These are phyloP conservation scores for Pandemis corylana DNA, from an alignment of 2,888 invertebrate genomes.

Conservation along the genomic window DNA sequence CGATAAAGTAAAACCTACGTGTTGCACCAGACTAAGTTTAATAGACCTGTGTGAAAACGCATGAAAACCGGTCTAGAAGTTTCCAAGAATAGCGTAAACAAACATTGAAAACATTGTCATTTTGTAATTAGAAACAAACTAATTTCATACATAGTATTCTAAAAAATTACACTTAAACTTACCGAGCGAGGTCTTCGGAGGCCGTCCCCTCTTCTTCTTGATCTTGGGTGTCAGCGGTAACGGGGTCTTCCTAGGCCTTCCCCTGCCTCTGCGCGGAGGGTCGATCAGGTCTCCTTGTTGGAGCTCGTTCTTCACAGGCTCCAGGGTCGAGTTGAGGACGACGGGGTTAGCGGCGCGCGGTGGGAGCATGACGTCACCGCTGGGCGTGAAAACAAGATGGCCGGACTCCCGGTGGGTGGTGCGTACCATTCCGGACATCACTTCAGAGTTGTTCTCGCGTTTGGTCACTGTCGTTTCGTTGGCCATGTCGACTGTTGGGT, in stretches of 20 bases:
- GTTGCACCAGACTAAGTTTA: too few relatives aligned
- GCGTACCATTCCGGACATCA: conserved; percentile 82
- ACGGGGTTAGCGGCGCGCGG: conserved; percentile 62
- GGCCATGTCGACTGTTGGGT: conserved; percentile 79
- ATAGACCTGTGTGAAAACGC: too few relatives aligned
- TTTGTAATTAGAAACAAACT: too few relatives aligned
- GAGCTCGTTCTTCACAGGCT: conserved; percentile 59
- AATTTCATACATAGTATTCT: too few relatives aligned
- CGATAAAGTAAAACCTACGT: too few relatives aligned
- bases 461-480: conserved; percentile 60
- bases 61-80: too few relatives aligned
- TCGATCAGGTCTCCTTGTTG: conserved; percentile 59
- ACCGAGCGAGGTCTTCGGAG: conserved; percentile 81
- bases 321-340: conserved; percentile 60
- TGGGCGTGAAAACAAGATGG: conserved; percentile 76
- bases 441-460: conserved; percentile 73
- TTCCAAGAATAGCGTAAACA: too few relatives aligned
- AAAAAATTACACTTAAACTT: conserved; percentile 43
- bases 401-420: conserved; percentile 80
- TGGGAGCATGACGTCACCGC: conserved; percentile 81
- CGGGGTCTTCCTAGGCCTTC: conserved; percentile 84
- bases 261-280: conserved; percentile 77
- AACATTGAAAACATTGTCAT: too few relatives aligned
- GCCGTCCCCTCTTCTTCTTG: conserved; percentile 77
- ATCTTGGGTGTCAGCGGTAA: conserved; percentile 77